Base-by-base conservation (phyloP, 2,797 vertebrate species). In the Poeciliopsis turneri region DNA sequence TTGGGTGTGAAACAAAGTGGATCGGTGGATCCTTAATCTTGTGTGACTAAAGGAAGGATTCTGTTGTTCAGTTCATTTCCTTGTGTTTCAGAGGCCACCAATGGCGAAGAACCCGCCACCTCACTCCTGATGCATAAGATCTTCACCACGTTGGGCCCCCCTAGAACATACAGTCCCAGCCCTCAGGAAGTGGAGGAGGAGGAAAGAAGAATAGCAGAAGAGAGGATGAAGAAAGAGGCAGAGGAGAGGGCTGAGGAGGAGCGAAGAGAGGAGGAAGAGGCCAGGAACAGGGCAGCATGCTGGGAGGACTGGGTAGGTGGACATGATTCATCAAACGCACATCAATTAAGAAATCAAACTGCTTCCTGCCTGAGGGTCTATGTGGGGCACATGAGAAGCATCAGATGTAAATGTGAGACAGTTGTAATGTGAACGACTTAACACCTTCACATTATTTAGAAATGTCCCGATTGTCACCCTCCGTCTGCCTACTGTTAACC, bases 241-340 rank as follows among this genome's bases (percentile, higher is more conserved):
- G 76, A 89, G 66, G 84, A 92, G 79, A 93, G 81, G 23, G 95
- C 89, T 0, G 94, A 97, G 25, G 83, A 69, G 25, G 93, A 96
- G 81, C 83, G 0, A 61, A 90, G 15, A 77, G 96, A 97, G 81
- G 90, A 90, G 0, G 79, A 96, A 72, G 97, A 98, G 90, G 92
- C 82, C 0, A 91, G 90, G 0, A 91, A 94, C 85, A 97, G 93
- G 84, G 85, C 92, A 3, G 93, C 93, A 8, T 86, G 84, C 69
- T 97, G 96, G 97, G 95, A 97, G 87, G 95, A 97, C 66, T 99
- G 98, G 98, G 98, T 99, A 94, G 69, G 49, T 59, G 73, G 51
- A 18, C 13, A 4, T 18, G n/a, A 46, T 41, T 70, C 6, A 45
- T 33, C 68, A 43, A 23, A 12, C 39, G 9, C 59, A 20, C 33